Evolutionary conservation across 2,797 vertebrate genomes (phyloP).

Genomic region (Otolemur crassicaudatus): DNA sequence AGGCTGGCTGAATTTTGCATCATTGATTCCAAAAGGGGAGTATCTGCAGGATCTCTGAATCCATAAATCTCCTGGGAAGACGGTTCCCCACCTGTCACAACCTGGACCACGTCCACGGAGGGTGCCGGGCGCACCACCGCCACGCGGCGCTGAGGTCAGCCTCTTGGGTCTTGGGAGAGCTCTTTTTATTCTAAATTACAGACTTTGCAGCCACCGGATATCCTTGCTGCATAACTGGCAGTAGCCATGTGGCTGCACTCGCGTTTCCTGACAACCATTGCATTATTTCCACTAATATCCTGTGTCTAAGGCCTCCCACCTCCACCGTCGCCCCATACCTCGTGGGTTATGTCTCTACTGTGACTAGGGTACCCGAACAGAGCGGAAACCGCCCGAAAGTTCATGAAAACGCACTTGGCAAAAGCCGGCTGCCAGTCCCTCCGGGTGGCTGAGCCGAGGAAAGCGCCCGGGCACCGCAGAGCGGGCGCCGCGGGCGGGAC

Average conservation of each 20-base stretch:
- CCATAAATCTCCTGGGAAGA: background rate
- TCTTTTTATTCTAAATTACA: slow-evolving; percentile 72
- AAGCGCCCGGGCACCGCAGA: background rate
- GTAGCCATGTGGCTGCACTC: slow-evolving; percentile 74
- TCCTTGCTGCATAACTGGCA: slow-evolving; percentile 74
- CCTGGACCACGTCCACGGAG: slow-evolving; percentile 50
- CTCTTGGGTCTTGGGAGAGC: slow-evolving; percentile 49
- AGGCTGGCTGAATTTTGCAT: background rate
- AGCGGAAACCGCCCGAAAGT: background rate
- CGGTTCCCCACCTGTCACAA: slow-evolving; percentile 70
- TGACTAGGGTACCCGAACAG: background rate
- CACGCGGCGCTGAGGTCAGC: slow-evolving; percentile 75
- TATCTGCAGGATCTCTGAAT: background rate
- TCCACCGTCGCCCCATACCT: background rate
- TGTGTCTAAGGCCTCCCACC: background rate
- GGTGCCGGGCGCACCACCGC: slow-evolving; percentile 52
- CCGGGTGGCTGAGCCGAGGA: too few relatives aligned
- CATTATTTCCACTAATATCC: slow-evolving; percentile 67
- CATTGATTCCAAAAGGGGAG: background rate
- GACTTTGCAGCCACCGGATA: slow-evolving; percentile 78
- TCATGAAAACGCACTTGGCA: background rate
- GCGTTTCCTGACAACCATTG: slow-evolving; percentile 72
- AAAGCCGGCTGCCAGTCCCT: background rate
- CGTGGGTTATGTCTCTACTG: background rate
- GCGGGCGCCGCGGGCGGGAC: background rate